A percentile compares a stretch with the other conserved stretches of the same genome.
Conservation (phyloP, 2,888 invertebrate genomes). For the Synergus gifuensis region DNA sequence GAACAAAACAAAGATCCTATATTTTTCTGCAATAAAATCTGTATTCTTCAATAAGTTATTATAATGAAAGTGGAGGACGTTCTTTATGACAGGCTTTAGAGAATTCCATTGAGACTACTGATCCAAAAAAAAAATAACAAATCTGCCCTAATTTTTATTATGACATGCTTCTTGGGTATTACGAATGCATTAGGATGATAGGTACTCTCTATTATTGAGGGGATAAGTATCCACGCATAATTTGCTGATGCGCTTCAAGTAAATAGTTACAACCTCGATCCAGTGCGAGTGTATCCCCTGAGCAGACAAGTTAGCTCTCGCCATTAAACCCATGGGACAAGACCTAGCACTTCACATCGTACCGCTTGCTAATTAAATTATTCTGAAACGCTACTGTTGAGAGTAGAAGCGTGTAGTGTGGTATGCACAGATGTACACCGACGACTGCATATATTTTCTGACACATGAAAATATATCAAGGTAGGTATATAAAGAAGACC, state of each 20-base stretch:
- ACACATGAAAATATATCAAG: slow-evolving; percentile 12
- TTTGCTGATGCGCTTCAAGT: slow-evolving; percentile 52
- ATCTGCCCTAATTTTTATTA: neutral
- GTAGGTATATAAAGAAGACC: slow-evolving; percentile 42
- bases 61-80: neutral
- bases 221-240: slow-evolving; percentile 39
- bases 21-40: too few species aligned
- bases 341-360: slow-evolving; percentile 70
- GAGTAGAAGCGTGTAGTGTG: slow-evolving; percentile 46
- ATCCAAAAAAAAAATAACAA: neutral
- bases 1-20: too few species aligned
- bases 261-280: slow-evolving; percentile 48
- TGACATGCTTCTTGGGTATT: neutral
- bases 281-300: slow-evolving; percentile 60
- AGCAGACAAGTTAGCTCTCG: slow-evolving; percentile 65
- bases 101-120: neutral
- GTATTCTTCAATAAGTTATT: neutral
- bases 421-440: slow-evolving; percentile 12
- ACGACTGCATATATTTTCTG: slow-evolving; percentile 6
- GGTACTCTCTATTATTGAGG: neutral
- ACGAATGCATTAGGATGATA: slow-evolving; percentile 15
- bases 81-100: neutral
- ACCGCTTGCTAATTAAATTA: slow-evolving; percentile 73
- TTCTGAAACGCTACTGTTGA: slow-evolving; percentile 65
- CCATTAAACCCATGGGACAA: slow-evolving; percentile 74